Conservation (phyloP, 23 tunicate genomes). For the Trididemnum nubilum region DNA sequence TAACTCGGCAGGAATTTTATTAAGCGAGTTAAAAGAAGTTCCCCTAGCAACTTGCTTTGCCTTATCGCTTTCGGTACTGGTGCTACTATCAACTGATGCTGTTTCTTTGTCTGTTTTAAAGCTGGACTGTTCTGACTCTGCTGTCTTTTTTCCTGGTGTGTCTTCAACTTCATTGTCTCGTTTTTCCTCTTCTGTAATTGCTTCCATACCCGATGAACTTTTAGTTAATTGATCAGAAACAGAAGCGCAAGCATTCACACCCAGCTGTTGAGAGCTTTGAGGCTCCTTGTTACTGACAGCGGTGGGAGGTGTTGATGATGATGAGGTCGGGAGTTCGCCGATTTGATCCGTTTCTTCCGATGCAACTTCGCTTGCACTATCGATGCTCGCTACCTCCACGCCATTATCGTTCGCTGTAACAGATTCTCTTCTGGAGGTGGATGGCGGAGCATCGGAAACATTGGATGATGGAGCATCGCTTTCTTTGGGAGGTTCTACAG, state of each 20-base stretch:
- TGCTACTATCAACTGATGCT: background rate
- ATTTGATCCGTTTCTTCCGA: conserved; percentile 42
- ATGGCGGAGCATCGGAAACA: background rate
- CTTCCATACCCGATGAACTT: conserved; percentile 12
- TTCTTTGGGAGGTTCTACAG: background rate
- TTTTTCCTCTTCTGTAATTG: no score
- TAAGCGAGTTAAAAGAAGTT: conserved; percentile 57
- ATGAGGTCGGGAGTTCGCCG: conserved; percentile 24
- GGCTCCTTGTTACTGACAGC: background rate
- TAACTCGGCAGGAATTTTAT: conserved; percentile 46
- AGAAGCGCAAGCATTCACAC: conserved; percentile 23
- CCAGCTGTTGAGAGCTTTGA: background rate
- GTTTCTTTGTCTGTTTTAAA: background rate
- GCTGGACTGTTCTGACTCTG: background rate
- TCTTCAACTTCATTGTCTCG: background rate
- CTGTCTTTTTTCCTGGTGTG: background rate
- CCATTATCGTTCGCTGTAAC: background rate
- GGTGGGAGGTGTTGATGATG: background rate
- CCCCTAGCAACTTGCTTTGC: conserved; percentile 12
- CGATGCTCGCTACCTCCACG: background rate
- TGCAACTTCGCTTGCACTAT: background rate
- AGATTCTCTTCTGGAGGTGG: background rate
- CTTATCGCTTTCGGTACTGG: background rate
- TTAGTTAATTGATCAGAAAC: conserved; percentile 16
- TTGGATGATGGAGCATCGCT: background rate